Evolutionary conservation across 1,140 invertebrate genomes (phyloP), one percentile per base, ranked within the genome.

Genomic region (Triops longicaudatus): DNA sequence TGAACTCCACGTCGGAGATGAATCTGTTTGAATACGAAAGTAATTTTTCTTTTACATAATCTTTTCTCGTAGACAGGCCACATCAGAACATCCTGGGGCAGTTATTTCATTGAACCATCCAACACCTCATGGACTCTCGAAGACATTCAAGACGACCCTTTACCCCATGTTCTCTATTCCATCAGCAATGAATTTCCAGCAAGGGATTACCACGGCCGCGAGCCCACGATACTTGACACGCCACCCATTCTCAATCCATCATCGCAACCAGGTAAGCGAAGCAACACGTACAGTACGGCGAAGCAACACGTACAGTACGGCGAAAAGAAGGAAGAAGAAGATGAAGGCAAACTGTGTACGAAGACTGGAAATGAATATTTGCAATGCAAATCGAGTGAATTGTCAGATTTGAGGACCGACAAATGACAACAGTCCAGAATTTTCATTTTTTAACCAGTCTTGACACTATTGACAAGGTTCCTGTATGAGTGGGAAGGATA

Each of bases 41-140:
- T 78, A 41, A 78, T 28, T 27, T 26, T 26, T 76, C 73, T 76
- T 37, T 79, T 50, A 11, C 22, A 7, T 37, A n/a, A 73, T 79
- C 79, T 80, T 73, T 79, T 72, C 80, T 76, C 79, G 85, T 86
- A 90, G 89, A 89, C 86, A 31, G 89, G 89, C 26, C 88, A 89
- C 81, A 87, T 90, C 79, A 86, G 86, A 77, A 89, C 89, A 4
- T 86, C 86, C 0, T 83, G 83, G 37, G 88, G 86, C 44, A 88
- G 84, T 81, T 90, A 87, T 82, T 87, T 88, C 80, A 90, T 90
- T 78, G 88, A 90, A 79, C 89, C 89, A 0, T 22, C 50, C 26
- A 84, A 83, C 14, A 86, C 87, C 77, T 82, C 83, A 74, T 87
- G 85, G 83, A 82, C 78, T 74, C 82, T 72, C 72, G 77, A 78